These are phyloP conservation scores for Micromussa lordhowensis DNA, from an alignment of 92 coral and sea anemone species.

Conservation along the genomic window DNA sequence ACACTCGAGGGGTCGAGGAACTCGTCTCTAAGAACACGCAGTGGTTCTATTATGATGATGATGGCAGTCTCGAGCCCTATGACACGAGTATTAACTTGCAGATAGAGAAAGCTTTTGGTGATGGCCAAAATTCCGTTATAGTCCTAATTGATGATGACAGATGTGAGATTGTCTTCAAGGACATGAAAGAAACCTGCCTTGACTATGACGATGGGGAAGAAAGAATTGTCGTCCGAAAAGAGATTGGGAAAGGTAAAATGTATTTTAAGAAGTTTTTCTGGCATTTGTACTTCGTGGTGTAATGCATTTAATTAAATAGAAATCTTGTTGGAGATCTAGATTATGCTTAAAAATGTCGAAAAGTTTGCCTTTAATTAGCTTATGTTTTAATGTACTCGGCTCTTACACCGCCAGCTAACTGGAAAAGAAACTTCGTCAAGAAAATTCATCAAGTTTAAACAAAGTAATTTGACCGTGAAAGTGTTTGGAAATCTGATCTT, in stretches of 20 bases:
- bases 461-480: too few relatives aligned
- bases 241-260: slow-evolving; percentile 64
- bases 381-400: too few relatives aligned
- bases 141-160: slow-evolving; percentile 19
- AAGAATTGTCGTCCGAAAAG: slow-evolving; percentile 62
- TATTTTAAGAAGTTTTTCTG: too few relatives aligned
- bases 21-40: slow-evolving; percentile 68
- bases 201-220: slow-evolving; percentile 29
- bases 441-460: too few relatives aligned
- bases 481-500: too few relatives aligned
- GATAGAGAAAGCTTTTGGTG: slow-evolving; percentile 72
- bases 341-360: too few relatives aligned
- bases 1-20: slow-evolving; percentile 57
- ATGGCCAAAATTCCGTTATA: slow-evolving; percentile 44
- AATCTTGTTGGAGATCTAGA: too few relatives aligned
- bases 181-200: slow-evolving; percentile 66
- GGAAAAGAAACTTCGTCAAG: too few relatives aligned
- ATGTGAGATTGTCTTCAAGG: slow-evolving; percentile 68
- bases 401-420: too few relatives aligned
- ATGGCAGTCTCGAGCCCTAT: slow-evolving; percentile 23
- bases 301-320: too few relatives aligned
- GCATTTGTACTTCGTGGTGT: too few relatives aligned
- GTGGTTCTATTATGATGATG: slow-evolving; percentile 50
- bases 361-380: too few relatives aligned
- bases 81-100: slow-evolving; percentile 53